Percentiles rank a stretch among this genome's conserved stretches.
Evolutionary conservation across 2,797 vertebrate species (phyloP).

Genomic region (Simalia tracyae): DNA sequence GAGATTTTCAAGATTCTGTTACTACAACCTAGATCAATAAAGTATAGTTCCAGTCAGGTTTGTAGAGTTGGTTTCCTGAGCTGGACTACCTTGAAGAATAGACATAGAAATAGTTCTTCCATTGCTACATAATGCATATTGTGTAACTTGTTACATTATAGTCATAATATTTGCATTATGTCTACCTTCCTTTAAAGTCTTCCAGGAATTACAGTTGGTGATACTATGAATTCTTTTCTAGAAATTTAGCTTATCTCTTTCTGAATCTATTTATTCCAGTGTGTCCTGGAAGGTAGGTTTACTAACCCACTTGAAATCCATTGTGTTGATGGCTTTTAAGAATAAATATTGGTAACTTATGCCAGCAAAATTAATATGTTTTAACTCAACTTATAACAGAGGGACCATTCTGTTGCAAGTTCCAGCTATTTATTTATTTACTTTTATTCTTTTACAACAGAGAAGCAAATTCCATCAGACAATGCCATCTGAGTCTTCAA

Average conservation of each 20-base stretch:
- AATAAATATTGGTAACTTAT: not conserved
- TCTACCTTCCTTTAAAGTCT: not conserved
- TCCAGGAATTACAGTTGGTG: not conserved
- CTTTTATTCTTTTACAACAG: not conserved
- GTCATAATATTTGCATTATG: not conserved
- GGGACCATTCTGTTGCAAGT: not conserved
- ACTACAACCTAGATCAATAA: too few species aligned
- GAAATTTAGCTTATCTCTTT: not conserved
- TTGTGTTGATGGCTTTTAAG: not conserved
- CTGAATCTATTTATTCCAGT: not conserved
- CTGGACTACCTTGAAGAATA: too few species aligned
- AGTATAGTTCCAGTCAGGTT: too few species aligned
- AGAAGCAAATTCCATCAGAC: slow-evolving; percentile 1
- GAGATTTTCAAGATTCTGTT: too few species aligned
- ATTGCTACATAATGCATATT: too few species aligned
- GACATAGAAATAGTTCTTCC: too few species aligned
- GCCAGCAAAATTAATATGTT: not conserved
- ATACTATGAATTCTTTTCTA: not conserved
- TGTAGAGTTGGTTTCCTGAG: too few species aligned
- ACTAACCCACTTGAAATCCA: not conserved
- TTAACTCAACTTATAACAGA: not conserved
- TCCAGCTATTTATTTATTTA: not conserved
- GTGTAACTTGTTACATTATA: too few species aligned
- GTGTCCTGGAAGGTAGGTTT: not conserved
- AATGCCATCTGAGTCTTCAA: not conserved